Base-by-base conservation (phyloP, 2,888 invertebrate genomes). In the Drosophila fulvimacula region DNA sequence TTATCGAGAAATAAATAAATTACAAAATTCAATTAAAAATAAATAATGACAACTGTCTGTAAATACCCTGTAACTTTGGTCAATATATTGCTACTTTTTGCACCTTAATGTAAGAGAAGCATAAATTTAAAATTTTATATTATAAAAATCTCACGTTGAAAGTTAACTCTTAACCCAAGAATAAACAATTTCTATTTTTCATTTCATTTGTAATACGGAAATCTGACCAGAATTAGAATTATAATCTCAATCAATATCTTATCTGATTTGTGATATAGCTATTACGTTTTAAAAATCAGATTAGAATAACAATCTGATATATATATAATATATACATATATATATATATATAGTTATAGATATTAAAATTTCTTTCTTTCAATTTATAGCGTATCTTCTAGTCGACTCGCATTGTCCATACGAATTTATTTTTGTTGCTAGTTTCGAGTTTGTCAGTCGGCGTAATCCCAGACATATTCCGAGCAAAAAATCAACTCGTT, bases 401-500 rank as follows among this genome's bases (percentile, higher is more conserved):
- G 68, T n/a, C 21, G 3, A 13, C 3, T 5, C 1, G 5, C 15
- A 3, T 4, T 2, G 10, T 41, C 5, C n/a, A 24, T 5, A 56
- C 52, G 41, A 13, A 55, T 44, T 15, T 48, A 48, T 56, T 69
- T 55, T 51, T 65, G 53, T 32, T 68, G 53, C 27, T 78, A 55
- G 65, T 64, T 62, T 75, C 24, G 55, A 53, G 56, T 64, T 69
- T 56, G 68, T 53, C 38, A 51, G 68, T 53, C 59, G 74, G 72
- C 81, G 69, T 60, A 57, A 57, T 71, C 62, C 76, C 51, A 76
- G 59, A 67, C 39, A 58, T 48, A 74, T 64, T 70, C 73, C 24
- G 15, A 44, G 10, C 19, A 53, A 30, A 51, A 56, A 56, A 41
- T 27, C 38, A 68, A 44, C 65, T 57, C 46, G 51, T 51, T 66